Percentiles rank a stretch among this genome's conserved stretches.
Conservation (phyloP, 23 tunicate species). For the Halocynthia roretzi region DNA sequence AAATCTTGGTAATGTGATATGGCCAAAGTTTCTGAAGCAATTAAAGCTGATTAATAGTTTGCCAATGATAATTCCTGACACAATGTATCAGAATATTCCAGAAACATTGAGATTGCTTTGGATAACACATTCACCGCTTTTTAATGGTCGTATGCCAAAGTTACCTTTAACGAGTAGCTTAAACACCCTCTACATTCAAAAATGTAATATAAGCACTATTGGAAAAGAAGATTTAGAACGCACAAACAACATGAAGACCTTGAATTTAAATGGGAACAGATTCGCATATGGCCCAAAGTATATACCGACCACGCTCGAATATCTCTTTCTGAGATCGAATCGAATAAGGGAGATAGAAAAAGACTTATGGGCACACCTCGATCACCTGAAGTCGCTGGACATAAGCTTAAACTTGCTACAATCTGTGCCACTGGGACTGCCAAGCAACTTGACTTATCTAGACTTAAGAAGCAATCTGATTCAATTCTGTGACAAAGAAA, state of each 20-base stretch:
- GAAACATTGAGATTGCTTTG: background rate
- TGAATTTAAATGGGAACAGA: background rate
- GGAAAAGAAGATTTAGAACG: background rate
- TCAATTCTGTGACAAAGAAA: constrained; percentile 26
- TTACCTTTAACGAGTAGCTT: background rate
- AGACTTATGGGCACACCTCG: constrained; percentile 9
- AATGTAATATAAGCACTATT: background rate
- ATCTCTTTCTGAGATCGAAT: background rate
- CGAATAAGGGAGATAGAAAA: background rate
- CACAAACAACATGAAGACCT: background rate
- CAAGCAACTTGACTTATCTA: constrained; percentile 21
- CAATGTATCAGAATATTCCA: background rate
- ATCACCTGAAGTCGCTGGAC: constrained; percentile 20
- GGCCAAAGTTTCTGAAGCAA: background rate
- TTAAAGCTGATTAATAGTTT: too few relatives aligned
- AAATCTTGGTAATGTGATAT: background rate
- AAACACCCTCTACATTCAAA: background rate
- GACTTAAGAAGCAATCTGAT: constrained; percentile 32
- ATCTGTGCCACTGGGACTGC: constrained; percentile 56
- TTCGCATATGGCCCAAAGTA: background rate
- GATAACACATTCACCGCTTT: background rate
- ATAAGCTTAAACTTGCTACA: constrained; percentile 37
- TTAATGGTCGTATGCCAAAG: background rate
- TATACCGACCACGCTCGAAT: background rate
- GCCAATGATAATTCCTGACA: too few relatives aligned